These are phyloP conservation scores for Cordilura impudica DNA, from an alignment of 2,888 invertebrate genomes.

Conservation along the genomic window DNA sequence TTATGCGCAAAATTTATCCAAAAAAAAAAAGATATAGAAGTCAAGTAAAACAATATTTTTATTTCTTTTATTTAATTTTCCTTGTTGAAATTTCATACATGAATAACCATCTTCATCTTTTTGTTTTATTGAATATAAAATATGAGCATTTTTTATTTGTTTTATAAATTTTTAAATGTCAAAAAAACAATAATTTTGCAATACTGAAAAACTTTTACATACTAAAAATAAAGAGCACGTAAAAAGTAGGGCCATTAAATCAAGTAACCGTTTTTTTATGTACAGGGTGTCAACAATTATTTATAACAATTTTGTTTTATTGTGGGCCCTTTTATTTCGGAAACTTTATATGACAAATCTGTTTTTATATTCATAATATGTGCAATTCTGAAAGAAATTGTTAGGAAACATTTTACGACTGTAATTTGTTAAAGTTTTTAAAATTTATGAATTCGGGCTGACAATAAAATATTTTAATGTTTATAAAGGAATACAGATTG, in stretches of 20 bases:
- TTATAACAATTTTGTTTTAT: no score
- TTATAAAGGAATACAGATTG: no score
- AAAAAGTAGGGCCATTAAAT: background rate
- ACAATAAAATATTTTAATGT: no score
- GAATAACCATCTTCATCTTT: background rate
- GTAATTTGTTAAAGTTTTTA: no score
- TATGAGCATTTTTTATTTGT: conserved; percentile 19
- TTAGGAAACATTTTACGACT: no score
- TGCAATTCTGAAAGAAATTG: no score
- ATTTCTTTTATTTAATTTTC: background rate
- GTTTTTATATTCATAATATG: no score
- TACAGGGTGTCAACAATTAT: background rate
- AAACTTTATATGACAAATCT: no score
- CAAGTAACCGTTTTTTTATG: background rate
- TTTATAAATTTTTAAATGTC: background rate
- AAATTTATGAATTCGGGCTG: no score
- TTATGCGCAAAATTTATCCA: background rate
- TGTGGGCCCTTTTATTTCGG: no score
- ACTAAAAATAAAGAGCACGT: background rate
- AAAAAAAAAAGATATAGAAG: background rate
- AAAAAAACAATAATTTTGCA: conserved; percentile 32
- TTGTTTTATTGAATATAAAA: background rate
- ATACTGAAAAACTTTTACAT: conserved; percentile 1
- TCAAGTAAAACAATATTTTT: conserved; percentile 18
- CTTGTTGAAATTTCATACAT: background rate